These are phyloP conservation scores for Eudorcas thomsonii DNA, from an alignment of 2,113 vertebrate genomes.

Conservation along the genomic window DNA sequence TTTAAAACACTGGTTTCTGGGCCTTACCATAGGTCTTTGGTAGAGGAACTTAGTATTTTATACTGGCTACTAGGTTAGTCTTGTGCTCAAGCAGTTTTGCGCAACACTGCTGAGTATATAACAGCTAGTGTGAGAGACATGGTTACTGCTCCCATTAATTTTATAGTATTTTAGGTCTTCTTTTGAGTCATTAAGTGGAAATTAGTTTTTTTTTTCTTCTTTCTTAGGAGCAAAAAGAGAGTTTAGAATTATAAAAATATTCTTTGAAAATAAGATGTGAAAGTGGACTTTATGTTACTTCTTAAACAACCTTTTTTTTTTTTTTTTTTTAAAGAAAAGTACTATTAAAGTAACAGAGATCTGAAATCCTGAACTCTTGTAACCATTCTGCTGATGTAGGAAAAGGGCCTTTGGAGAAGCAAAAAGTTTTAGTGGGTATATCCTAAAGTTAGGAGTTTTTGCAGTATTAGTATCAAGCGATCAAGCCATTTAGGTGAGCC, in stretches of 20 bases:
- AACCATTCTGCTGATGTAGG: background rate
- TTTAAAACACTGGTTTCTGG: background rate
- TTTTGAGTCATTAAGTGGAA: conserved; percentile 17
- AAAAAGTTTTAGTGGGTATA: conserved; percentile 34
- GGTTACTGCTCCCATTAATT: background rate
- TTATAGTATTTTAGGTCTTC: background rate
- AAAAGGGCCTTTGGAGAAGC: conserved; percentile 16
- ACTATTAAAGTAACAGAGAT: background rate
- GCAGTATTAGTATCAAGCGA: background rate
- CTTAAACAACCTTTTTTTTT: background rate
- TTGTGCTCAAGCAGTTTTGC: background rate
- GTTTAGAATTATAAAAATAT: conserved; percentile 7
- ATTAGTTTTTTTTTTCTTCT: background rate
- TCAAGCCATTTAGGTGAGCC: background rate
- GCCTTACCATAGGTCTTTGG: background rate
- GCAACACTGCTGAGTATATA: background rate
- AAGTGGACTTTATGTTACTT: conserved; percentile 11
- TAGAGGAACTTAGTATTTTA: background rate
- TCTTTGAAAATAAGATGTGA: background rate
- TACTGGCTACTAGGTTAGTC: background rate
- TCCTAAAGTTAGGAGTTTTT: conserved; percentile 1
- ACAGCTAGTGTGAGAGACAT: background rate
- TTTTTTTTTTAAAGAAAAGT: background rate
- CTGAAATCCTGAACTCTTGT: background rate
- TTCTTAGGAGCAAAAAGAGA: background rate